These are phyloP conservation scores for Bubo blakistoni DNA, from an alignment of 2,113 vertebrate genomes.

Conservation along the genomic window DNA sequence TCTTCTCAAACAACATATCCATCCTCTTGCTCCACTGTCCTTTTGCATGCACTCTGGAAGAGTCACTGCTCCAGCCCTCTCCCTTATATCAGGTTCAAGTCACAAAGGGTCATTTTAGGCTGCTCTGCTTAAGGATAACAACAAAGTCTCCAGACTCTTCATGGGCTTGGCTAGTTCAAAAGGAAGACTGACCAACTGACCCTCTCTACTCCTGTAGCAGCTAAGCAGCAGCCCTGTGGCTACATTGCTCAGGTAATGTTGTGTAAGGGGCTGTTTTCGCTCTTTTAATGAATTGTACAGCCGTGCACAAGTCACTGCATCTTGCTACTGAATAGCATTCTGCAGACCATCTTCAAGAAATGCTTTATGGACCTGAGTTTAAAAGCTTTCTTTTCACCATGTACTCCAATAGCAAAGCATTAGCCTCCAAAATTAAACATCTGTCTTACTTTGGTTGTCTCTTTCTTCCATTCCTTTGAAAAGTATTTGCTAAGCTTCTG, in stretches of 20 bases:
- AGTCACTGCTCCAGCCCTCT: background rate
- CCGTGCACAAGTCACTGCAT: background rate
- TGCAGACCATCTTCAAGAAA: background rate
- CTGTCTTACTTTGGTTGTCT: constrained; percentile 74
- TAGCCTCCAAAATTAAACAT: background rate
- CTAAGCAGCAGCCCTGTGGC: background rate
- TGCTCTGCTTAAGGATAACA: background rate
- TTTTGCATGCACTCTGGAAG: background rate
- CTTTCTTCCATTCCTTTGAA: constrained; percentile 86
- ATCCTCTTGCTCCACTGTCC: background rate
- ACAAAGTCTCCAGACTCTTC: background rate
- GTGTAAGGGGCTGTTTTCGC: background rate
- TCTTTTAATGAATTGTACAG: background rate
- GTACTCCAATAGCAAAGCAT: background rate
- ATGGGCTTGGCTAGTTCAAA: background rate
- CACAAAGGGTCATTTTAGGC: background rate
- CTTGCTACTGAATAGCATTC: background rate
- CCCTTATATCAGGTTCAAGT: background rate
- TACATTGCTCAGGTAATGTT: background rate
- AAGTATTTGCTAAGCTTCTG: constrained; percentile 89
- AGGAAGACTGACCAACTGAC: background rate
- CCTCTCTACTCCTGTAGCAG: background rate
- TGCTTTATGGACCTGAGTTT: background rate
- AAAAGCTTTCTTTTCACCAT: background rate
- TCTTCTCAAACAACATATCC: background rate